Percentiles rank a stretch among this genome's conserved stretches.
Conservation (phyloP, 2,797 vertebrate genomes). For the Epinephelus awoara region DNA sequence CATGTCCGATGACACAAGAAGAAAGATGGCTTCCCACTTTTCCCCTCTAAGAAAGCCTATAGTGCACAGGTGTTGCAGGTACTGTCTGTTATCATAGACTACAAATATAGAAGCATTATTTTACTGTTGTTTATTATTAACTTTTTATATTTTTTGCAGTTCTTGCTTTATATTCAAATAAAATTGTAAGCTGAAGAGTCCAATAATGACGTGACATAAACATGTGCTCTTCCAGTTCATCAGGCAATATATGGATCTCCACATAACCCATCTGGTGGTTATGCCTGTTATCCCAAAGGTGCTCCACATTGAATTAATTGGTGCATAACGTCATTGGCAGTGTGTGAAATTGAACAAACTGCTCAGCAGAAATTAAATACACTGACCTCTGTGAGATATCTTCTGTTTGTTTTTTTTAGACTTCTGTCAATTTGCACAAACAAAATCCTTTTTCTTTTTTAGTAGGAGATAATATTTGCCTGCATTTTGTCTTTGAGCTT, state of each 20-base stretch:
- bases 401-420: background rate
- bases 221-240: constrained; percentile 1
- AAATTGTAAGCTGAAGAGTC: no score
- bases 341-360: background rate
- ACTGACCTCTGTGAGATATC: constrained; percentile 13
- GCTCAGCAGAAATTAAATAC: background rate
- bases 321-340: background rate
- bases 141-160: background rate
- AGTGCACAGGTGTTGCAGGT: no score
- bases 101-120: background rate
- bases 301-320: constrained; percentile 14
- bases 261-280: background rate
- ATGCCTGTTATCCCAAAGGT: background rate
- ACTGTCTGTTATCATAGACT: background rate
- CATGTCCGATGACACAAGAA: no score
- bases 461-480: background rate
- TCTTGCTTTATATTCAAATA: background rate
- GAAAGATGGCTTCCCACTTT: background rate
- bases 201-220: background rate
- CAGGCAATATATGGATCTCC: background rate
- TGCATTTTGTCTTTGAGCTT: background rate
- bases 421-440: constrained; percentile 18
- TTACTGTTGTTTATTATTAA: background rate
- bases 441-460: constrained; percentile 19
- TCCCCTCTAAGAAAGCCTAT: no score